Base-by-base conservation (phyloP, 2,113 vertebrate genomes). In the Megaceryle maxima region DNA sequence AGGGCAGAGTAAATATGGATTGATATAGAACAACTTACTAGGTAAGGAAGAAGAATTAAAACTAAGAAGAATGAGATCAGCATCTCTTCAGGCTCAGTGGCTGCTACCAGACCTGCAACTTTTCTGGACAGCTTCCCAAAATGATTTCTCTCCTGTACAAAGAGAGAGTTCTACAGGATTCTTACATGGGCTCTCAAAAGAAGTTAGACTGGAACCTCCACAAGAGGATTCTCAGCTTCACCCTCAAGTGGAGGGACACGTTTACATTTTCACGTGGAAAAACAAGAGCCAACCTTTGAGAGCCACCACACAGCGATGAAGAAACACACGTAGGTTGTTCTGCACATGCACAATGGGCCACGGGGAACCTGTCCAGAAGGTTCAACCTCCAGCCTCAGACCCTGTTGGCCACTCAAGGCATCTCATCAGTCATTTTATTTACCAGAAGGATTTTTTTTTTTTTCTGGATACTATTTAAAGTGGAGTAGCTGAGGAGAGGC, bases 291-390 rank as follows among this genome's bases (percentile, higher is more conserved):
- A 55, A 13, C 9, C 26, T 62, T 39, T 21, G 43, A 60, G 48
- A n/a, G 31, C 16, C 35, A 51, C 44, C 78, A 29, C 28, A n/a
- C 19, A 31, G 43, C 2, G 1, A 31, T 4, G 19, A 75, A 28
- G 14, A 53, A 28, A 51, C 22, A 8, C 25, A 53, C 11, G 3
- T 25, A 51, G 22, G 10, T 22, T 51, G 50, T 25, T 51, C 44
- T 46, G 44, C 7, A 9, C 4, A 8, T 19, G 44, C 44, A 46
- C 17, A 46, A 51, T 1, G 2, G 43, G 35, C 19, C 3, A 1
- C 44, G 10, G 37, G 60, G 51, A 87, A 26, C 19, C 6, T 20
- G 46, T 6, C 33, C 72, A 62, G 75, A 72, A 67, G 15, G 16
- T 26, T 63, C 66, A 37, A 8, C 4, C 37, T 17, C 41, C 2